These are phyloP conservation scores for Cephonodes hylas DNA, from an alignment of 2,888 invertebrate genomes.

Conservation along the genomic window DNA sequence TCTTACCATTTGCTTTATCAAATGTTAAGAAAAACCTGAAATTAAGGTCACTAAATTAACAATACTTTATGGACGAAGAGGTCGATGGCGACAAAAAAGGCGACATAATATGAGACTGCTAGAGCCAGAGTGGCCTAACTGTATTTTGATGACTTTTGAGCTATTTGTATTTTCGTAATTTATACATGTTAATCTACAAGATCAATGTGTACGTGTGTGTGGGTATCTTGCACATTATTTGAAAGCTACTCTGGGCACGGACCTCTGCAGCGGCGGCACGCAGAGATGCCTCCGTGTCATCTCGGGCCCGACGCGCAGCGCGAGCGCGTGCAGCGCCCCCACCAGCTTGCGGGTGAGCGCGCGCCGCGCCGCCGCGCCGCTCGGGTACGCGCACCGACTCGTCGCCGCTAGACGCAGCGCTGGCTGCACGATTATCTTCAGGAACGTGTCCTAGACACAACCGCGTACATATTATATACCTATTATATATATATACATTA, in stretches of 20 bases:
- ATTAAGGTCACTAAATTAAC: slow-evolving; percentile 28
- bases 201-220: too few relatives aligned
- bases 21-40: slow-evolving; percentile 90
- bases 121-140: too few relatives aligned
- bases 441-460: slow-evolving; percentile 87
- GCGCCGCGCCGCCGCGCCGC: slow-evolving; percentile 87
- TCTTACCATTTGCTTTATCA: slow-evolving; percentile 85
- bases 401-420: slow-evolving; percentile 90
- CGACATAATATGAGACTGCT: too few relatives aligned
- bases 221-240: too few relatives aligned
- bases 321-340: slow-evolving; percentile 90
- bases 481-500: too few relatives aligned
- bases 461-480: neutral
- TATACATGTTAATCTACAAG: too few relatives aligned
- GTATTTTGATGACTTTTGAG: too few relatives aligned
- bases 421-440: slow-evolving; percentile 92
- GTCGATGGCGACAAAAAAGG: too few relatives aligned
- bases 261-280: slow-evolving; percentile 80
- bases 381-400: slow-evolving; percentile 89
- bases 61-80: too few relatives aligned
- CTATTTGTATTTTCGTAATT: too few relatives aligned
- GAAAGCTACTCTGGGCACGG: too few relatives aligned
- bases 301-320: slow-evolving; percentile 87
- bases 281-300: slow-evolving; percentile 88
- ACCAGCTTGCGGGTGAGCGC: slow-evolving; percentile 90